Evolutionary conservation across 2,797 vertebrate genomes (phyloP).

Genomic region (Accipiter superciliosus): DNA sequence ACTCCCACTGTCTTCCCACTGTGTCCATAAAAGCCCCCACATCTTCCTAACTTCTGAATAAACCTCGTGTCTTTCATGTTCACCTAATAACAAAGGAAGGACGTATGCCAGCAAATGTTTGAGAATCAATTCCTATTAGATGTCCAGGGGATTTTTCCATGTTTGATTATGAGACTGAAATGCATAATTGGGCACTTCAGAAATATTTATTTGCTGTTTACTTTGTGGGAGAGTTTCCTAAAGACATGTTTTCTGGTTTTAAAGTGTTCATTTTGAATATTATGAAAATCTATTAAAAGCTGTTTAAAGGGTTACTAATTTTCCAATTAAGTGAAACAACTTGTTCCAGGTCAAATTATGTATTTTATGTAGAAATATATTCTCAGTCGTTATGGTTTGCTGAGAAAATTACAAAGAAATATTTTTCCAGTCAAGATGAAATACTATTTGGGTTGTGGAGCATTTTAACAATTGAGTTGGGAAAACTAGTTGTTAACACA

Average conservation of each 20-base stretch:
- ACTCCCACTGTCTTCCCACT: neutral
- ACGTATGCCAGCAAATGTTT: neutral
- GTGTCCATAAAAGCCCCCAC: neutral
- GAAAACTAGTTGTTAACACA: neutral
- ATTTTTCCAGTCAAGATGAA: neutral
- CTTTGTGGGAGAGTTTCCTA: neutral
- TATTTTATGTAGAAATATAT: neutral
- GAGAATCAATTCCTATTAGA: neutral
- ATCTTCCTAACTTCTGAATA: neutral
- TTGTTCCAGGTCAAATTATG: neutral
- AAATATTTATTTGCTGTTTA: neutral
- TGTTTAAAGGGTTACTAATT: neutral
- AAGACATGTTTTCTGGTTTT: neutral
- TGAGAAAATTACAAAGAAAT: neutral
- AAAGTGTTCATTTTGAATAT: neutral
- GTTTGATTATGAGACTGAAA: neutral
- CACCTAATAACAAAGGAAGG: neutral
- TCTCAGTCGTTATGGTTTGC: neutral
- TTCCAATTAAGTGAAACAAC: neutral
- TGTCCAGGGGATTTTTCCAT: neutral
- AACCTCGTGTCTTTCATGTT: fast-evolving
- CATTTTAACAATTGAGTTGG: neutral
- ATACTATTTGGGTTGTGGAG: neutral
- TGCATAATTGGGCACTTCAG: neutral
- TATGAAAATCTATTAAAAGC: neutral